Evolutionary conservation across 2,797 vertebrate species (phyloP), one percentile per base, ranked within the genome.

Genomic region (Todus mexicanus): DNA sequence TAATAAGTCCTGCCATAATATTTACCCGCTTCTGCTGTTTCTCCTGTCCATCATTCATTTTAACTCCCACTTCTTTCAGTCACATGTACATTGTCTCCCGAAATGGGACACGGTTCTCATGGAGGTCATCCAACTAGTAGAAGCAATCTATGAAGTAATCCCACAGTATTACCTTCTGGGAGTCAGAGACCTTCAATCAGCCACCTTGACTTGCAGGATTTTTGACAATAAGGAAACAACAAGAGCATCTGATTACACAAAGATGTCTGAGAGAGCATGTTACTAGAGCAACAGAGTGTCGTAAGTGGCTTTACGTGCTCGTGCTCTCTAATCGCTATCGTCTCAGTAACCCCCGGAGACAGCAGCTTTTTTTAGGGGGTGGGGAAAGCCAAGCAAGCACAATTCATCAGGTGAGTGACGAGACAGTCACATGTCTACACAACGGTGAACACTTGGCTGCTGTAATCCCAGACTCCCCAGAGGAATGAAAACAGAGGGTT

Each of bases 21-120:
- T 26, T 73, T 69, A 63, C 21, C 5, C 15, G 25, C 72, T 37
- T 63, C 56, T 77, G 59, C 66, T 71, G 29, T 59, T 87, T 68
- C 57, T 75, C 29, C 20, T 61, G n/a, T 43, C 20, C 71, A 29
- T 38, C 15, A 6, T 6, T 22, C 29, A 38, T 48, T 18, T 45
- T 13, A 59, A 33, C 13, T 33, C n/a, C 37, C 25, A 3, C 7
- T 76, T 71, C 69, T 91, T 54, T 9, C 25, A 22, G 31, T 64
- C 22, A 60, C 0, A 0, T 6, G 45, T 21, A 29, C 26, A 7
- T 1, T 21, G 53, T n/a, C 31, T 60, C 60, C 63, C 71, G n/a
- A 33, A 73, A 51, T 0, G 2, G 40, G 65, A 27, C 54, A 19
- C 43, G n/a, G 42, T 10, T n/a, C 59, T 26, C 66, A 50, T 3